These are phyloP conservation scores for Hirtodrosophila trivittata DNA, from an alignment of 2,888 invertebrate genomes.

Conservation along the genomic window DNA sequence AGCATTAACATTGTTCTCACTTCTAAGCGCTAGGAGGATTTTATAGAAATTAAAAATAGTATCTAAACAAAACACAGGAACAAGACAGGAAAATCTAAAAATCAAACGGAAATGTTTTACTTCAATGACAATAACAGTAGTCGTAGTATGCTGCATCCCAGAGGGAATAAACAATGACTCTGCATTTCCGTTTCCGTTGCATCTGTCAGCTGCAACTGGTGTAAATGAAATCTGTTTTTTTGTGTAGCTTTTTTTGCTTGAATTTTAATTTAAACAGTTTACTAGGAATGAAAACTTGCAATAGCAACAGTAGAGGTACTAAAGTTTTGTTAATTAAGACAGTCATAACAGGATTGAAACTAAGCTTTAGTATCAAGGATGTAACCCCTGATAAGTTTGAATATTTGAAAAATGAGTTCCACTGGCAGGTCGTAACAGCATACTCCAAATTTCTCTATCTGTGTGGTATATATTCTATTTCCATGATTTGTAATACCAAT, in stretches of 20 bases:
- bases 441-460: slow-evolving; percentile 22
- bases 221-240: slow-evolving; percentile 69
- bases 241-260: slow-evolving; percentile 19
- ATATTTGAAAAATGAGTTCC: too few relatives aligned
- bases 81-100: slow-evolving; percentile 45
- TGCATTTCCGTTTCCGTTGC: slow-evolving; percentile 72
- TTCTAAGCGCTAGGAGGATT: too few relatives aligned
- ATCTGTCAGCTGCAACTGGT: slow-evolving; percentile 55
- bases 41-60: not conserved
- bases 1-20: too few relatives aligned
- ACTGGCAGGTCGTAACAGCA: slow-evolving; percentile 1
- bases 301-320: too few relatives aligned
- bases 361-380: too few relatives aligned
- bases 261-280: too few relatives aligned
- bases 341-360: too few relatives aligned
- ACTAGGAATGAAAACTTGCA: too few relatives aligned
- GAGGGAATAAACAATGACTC: slow-evolving; percentile 59
- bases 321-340: too few relatives aligned
- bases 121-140: slow-evolving; percentile 45
- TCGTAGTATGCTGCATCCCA: slow-evolving; percentile 38
- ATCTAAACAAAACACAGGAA: slow-evolving; percentile 20
- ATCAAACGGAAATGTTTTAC: slow-evolving; percentile 66
- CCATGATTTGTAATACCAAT: slow-evolving; percentile 53
- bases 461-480: slow-evolving; percentile 20
- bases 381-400: too few relatives aligned